phyloP scores from a whole-genome alignment of 37 sponge, comb jelly and placozoan genomes.

The Mnemiopsis leidyi region DNA sequence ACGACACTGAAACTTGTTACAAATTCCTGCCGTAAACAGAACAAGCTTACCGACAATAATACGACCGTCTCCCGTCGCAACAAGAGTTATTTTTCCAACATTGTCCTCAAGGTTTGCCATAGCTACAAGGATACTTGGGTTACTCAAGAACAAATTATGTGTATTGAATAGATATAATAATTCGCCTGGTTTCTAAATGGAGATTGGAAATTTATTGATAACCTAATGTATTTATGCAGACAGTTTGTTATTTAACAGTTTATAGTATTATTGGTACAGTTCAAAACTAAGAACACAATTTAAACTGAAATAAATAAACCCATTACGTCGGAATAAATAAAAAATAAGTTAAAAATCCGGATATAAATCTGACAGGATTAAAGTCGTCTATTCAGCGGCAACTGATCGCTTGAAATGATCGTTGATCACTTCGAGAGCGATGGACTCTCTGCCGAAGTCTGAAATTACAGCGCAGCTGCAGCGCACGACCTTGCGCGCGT shows the following conservation, averaged over 20 bases:
- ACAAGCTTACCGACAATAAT: conserved; percentile 58
- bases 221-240: too few species aligned
- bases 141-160: too few species aligned
- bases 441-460: conserved; percentile 67
- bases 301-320: neutral
- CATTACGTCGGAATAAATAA: neutral
- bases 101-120: conserved; percentile 45
- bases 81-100: conserved; percentile 37
- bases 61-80: conserved; percentile 42
- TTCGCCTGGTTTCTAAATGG: too few species aligned
- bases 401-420: conserved; percentile 66
- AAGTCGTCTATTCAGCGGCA: neutral
- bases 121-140: neutral
- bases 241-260: too few species aligned
- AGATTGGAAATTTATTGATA: too few species aligned
- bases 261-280: too few species aligned
- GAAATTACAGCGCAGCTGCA: conserved; percentile 97
- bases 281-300: too few species aligned
- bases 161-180: too few species aligned
- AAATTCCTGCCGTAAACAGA: too few species aligned
- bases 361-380: neutral
- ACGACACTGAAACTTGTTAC: too few species aligned
- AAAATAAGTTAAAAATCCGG: conserved; percentile 56
- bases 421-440: conserved; percentile 66
- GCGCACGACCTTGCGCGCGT: conserved; percentile 93